Base-by-base conservation (phyloP, 2,888 invertebrate genomes). In the Alitta virens region DNA sequence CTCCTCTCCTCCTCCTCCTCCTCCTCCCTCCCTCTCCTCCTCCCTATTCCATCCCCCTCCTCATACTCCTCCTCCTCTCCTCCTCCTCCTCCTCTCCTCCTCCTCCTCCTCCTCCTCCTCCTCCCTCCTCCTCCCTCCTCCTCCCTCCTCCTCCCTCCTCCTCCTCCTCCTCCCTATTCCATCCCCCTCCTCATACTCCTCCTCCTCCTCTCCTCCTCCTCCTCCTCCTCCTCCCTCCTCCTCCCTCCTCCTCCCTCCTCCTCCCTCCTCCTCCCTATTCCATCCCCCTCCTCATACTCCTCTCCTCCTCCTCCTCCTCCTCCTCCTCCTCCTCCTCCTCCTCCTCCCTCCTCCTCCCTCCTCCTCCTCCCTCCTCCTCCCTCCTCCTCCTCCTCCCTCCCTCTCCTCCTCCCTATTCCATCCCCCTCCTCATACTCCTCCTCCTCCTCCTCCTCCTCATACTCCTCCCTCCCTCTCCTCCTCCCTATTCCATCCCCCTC, bases 61-160 rank as follows among this genome's bases (percentile, higher is more conserved):
- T 16, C 9, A 16, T 56, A 16, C 9, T 18, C 14, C 25, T n/a
- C 53, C 24, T 26, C 27, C 24, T 33, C 12, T 14, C 51, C n/a
- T 55, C 59, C 18, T 5, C 26, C 38, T 33, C 40, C 56, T 27
- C 27, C 59, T 38, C 59, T 21, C 51, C 56, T 57, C 52, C 24
- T 55, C 25, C n/a, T 55, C 27, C 51, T 23, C 24, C 51, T 25
- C 59, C 57, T 24, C 59, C 26, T 33, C 56, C 16, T 18, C 27
- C 16, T 12, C 56, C 16, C 40, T 18, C 38, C 56, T 55, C 56
- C 27, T 18, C 38, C 16, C 56, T 38, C 38, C 56, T 1, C 56
- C 40, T 12, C 40, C 9, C 40, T 40, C 16, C 40, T 12, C 18
- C 56, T 18, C 38, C 56, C 23, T 40, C 9, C 12, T 9, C 9